These are phyloP conservation scores for Macquaria ambigua DNA, from an alignment of 2,113 vertebrate species.

Conservation along the genomic window DNA sequence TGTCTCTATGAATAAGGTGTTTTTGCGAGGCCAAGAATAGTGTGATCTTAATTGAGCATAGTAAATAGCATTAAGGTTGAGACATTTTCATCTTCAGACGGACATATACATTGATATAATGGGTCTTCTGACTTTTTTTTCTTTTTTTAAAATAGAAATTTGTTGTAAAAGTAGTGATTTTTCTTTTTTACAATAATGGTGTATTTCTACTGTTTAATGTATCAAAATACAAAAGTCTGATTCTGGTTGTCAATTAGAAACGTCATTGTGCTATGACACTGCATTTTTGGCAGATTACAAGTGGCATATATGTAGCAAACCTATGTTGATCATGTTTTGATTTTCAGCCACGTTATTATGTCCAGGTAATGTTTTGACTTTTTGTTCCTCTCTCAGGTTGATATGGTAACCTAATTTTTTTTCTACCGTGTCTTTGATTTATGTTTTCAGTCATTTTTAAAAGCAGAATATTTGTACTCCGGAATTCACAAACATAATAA, in stretches of 20 bases:
- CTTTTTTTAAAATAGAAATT: slow-evolving; percentile 57
- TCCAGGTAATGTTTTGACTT: slow-evolving; percentile 74
- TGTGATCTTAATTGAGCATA: slow-evolving; percentile 55
- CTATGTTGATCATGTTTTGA: slow-evolving; percentile 72
- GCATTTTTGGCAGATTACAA: slow-evolving; percentile 75
- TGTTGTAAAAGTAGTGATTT: slow-evolving; percentile 65
- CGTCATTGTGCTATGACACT: slow-evolving; percentile 71
- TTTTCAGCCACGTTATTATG: slow-evolving; percentile 72
- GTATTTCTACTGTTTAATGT: slow-evolving; percentile 79
- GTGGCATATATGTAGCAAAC: slow-evolving; percentile 82
- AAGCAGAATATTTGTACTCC: slow-evolving; percentile 81
- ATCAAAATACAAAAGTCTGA: slow-evolving; percentile 64
- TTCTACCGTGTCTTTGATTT: slow-evolving; percentile 79
- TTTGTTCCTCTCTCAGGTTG: slow-evolving; percentile 82
- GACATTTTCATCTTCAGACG: slow-evolving; percentile 63
- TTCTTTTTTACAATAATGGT: slow-evolving; percentile 63
- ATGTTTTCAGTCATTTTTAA: slow-evolving; percentile 78
- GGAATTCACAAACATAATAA: slow-evolving; percentile 81
- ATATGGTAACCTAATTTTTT: slow-evolving; percentile 73
- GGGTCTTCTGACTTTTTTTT: slow-evolving; percentile 36
- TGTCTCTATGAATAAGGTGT: slow-evolving; percentile 49
- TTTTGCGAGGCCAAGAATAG: slow-evolving; percentile 60
- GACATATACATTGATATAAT: slow-evolving; percentile 61
- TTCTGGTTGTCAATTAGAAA: slow-evolving; percentile 72
- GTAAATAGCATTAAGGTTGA: slow-evolving; percentile 63